Evolutionary conservation across 2,797 vertebrate genomes (phyloP).

Genomic region (Microctenopoma steveboyesi): DNA sequence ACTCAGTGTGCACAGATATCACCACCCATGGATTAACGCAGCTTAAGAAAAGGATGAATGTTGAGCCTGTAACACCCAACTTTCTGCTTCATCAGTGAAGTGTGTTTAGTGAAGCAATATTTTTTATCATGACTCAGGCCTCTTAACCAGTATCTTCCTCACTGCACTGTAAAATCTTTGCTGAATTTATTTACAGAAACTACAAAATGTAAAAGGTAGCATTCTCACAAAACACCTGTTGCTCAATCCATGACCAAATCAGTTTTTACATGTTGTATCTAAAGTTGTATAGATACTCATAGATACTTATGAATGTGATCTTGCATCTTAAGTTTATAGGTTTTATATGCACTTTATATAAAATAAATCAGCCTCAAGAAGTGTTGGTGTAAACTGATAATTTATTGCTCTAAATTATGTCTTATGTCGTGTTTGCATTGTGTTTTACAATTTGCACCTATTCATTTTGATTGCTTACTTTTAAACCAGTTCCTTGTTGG

Average conservation of each 20-base stretch:
- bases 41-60: conserved; percentile 57
- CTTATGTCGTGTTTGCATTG: not conserved
- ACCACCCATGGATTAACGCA: conserved; percentile 52
- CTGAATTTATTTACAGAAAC: not conserved
- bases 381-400: not conserved
- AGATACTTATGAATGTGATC: conserved; percentile 46
- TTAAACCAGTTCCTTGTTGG: not conserved
- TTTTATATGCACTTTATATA: not conserved
- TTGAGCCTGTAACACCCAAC: conserved; percentile 57
- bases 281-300: not conserved
- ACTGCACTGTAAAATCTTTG: conserved; percentile 8
- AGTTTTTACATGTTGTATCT: not conserved
- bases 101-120: conserved; percentile 11
- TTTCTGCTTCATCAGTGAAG: conserved; percentile 42
- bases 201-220: not conserved
- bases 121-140: conserved; percentile 52
- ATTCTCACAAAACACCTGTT: not conserved
- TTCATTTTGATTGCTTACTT: not conserved
- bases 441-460: conserved; percentile 3
- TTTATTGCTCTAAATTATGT: conserved; percentile 23
- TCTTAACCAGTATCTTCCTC: conserved; percentile 12
- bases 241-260: not conserved
- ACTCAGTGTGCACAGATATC: conserved; percentile 42
- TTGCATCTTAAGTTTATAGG: not conserved
- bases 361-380: not conserved